phyloP scores from a whole-genome alignment of 2,797 vertebrate species.

The Pantherophis alleghaniensis region DNA sequence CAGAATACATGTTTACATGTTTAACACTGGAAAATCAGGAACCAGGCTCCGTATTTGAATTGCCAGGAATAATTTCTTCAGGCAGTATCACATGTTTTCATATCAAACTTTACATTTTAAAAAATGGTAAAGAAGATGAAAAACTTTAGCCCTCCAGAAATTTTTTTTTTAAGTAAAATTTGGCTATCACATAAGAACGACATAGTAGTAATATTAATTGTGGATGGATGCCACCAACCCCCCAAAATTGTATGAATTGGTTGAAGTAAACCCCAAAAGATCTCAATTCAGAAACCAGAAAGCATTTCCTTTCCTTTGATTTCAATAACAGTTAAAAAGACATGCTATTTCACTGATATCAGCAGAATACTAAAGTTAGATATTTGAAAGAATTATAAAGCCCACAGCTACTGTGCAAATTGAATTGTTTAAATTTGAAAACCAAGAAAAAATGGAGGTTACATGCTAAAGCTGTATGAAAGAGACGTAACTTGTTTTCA shows the following conservation, averaged over 20 bases:
- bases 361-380: background rate
- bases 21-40: constrained; percentile 16
- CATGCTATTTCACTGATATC: background rate
- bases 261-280: background rate
- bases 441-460: background rate
- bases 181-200: background rate
- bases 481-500: background rate
- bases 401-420: background rate
- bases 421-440: background rate
- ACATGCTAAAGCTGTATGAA: background rate
- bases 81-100: background rate
- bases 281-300: background rate
- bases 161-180: background rate
- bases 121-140: background rate
- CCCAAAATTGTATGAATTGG: background rate
- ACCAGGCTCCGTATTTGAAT: constrained; percentile 1
- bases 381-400: constrained; percentile 24
- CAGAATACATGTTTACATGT: background rate
- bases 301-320: background rate
- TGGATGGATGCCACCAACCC: background rate
- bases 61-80: background rate
- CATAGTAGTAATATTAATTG: background rate
- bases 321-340: background rate
- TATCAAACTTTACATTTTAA: background rate
- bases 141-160: background rate